Evolutionary conservation across 2,888 invertebrate genomes (phyloP), one percentile per base, ranked within the genome.

Genomic region (Harmothoe impar): DNA sequence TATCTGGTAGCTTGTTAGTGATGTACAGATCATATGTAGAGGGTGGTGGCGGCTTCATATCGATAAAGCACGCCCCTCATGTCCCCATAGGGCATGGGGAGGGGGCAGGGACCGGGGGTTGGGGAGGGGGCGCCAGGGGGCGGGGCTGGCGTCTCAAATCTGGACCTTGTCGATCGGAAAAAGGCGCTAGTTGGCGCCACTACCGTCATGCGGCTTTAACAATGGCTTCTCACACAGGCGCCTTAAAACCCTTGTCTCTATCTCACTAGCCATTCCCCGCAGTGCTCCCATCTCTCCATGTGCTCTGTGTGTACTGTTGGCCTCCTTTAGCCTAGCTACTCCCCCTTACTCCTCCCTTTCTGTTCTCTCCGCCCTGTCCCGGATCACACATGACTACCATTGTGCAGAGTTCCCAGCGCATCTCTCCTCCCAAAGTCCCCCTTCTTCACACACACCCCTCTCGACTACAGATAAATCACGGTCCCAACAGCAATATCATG

Each of bases 21-120:
- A 62, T 62, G 62, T 62, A n/a, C 62, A 5, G 62, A 62, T 62
- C 62, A 62, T 62, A 43, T 43, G 62, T 62, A n/a, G 62, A n/a
- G 7, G 62, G 23, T n/a, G 20, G 62, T 20, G 23, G 62, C 62
- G n/a, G 62, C n/a, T 15, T 62, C 62, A n/a, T 62, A 62, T 62
- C n/a, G 62, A 62, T 62, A 62, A 62, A n/a, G 62, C 62, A 20
- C 20, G 62, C 62, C 43, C 43, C 62, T 62, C 62, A 15, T n/a
- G n/a, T n/a, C 62, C 62, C n/a, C 62, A 62, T n/a, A 3, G 15
- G 62, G 62, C 62, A 62, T n/a, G 20, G 62, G 23, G 10, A 1
- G 20, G 62, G 3, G 62, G 23, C 5, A 5, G 62, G 62, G 23
- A 5, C 15, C 5, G 62, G 62, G 20, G 23, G 62, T 62, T 3